phyloP scores from a whole-genome alignment of 2,888 invertebrate species.

The Chrysomela aeneicollis region DNA sequence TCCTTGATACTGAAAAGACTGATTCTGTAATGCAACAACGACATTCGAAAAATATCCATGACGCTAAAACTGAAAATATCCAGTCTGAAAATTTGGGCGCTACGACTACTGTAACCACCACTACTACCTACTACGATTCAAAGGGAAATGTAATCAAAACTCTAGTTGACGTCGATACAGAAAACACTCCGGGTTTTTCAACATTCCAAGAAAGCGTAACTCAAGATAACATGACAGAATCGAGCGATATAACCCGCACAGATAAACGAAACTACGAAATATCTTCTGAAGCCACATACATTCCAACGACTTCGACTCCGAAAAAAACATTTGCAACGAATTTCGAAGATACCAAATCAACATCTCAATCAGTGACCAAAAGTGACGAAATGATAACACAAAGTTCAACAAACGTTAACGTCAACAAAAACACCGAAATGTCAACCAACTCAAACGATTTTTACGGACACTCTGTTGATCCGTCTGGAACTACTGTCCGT shows the following conservation, averaged over 20 bases:
- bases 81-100: conserved; percentile 39
- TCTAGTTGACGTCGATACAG: conserved; percentile 52
- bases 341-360: conserved; percentile 8
- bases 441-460: conserved; percentile 54
- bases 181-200: conserved; percentile 36
- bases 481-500: conserved; percentile 50
- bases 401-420: conserved; percentile 25
- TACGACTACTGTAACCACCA: conserved; percentile 50
- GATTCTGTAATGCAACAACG: conserved; percentile 25
- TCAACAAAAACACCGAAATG: conserved; percentile 48
- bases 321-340: conserved; percentile 19
- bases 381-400: background rate
- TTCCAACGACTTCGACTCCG: conserved; percentile 11
- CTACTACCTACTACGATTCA: conserved; percentile 58
- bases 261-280: conserved; percentile 3
- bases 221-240: background rate
- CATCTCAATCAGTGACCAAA: conserved; percentile 17
- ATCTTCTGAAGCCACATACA: background rate
- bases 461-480: conserved; percentile 55
- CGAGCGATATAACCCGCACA: conserved; percentile 9
- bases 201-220: background rate
- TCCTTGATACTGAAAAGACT: conserved; percentile 40
- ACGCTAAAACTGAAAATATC: conserved; percentile 24
- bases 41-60: conserved; percentile 23
- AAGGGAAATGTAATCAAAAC: conserved; percentile 57